phyloP scores from a whole-genome alignment of 2,888 invertebrate species.

The Bombylius discolor region DNA sequence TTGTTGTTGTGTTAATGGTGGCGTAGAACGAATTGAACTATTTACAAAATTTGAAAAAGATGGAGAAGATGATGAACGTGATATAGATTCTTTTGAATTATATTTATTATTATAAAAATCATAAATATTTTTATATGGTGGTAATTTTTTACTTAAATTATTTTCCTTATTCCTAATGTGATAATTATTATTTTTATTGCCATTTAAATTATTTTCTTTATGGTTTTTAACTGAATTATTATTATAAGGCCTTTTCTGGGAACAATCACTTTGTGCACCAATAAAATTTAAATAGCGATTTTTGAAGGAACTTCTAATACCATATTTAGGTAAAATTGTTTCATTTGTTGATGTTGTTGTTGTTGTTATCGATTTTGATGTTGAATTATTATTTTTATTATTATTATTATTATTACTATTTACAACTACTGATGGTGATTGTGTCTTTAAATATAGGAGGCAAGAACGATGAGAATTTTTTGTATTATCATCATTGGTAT shows the following conservation, averaged over 20 bases:
- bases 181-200: constrained; percentile 13
- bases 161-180: constrained; percentile 4
- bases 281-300: not conserved
- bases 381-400: too few relatives aligned
- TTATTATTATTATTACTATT: not conserved
- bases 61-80: too few relatives aligned
- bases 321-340: constrained; percentile 25
- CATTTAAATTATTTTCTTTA: constrained; percentile 29
- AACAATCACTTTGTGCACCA: constrained; percentile 10
- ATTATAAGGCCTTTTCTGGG: constrained; percentile 33
- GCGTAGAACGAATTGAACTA: too few relatives aligned
- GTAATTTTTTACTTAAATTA: not conserved
- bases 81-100: too few relatives aligned
- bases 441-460: constrained; percentile 18
- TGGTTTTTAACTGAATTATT: constrained; percentile 24
- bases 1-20: constrained; percentile 6
- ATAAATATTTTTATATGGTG: not conserved
- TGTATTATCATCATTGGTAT: not conserved
- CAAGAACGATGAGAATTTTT: constrained; percentile 5
- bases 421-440: not conserved
- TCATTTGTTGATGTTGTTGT: constrained; percentile 15
- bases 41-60: too few relatives aligned
- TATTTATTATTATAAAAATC: too few relatives aligned
- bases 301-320: constrained; percentile 14
- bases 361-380: constrained; percentile 13